Base-by-base conservation (phyloP, 2,888 invertebrate species). In the Ormyrus rosae region DNA sequence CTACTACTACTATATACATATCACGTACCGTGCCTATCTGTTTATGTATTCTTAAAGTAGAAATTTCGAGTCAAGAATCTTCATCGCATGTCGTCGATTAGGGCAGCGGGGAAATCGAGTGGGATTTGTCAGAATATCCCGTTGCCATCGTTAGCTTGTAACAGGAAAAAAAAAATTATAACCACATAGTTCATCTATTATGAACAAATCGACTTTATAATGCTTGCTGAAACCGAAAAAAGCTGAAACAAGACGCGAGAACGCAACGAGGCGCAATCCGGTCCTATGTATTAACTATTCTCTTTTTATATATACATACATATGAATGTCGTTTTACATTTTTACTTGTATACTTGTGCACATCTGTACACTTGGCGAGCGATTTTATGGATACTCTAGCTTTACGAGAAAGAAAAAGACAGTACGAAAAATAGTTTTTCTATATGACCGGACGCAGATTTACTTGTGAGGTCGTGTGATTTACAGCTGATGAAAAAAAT, bases 161-260 rank as follows among this genome's bases (percentile, higher is more conserved):
- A 68, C 11, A 60, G 48, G 45, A 34, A 34, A 34, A 19, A 19
- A 19, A 19, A 34, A 34, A 34, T 34, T 34, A 34, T 34, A 34
- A 34, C 34, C 3, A 34, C 4, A 34, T 34, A 34, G 34, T 34
- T 34, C 34, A 34, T 34, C 34, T 34, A 34, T 34, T 58, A 55
- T 48, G 34, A 63, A 72, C 48, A 19, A 46, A 63, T 53, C 50
- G 34, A 51, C 9, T 13, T 51, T 51, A 51, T 9, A 51, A 13
- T 53, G 45, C 48, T 45, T 63, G 63, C 53, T 50, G 51, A 56
- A 70, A 55, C 7, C 56, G n/a, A 75, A n/a, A n/a, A 19, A 64
- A 75, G n/a, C n/a, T 11, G 53, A 69, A 69, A 53, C 11, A 56
- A 7, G 34, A 69, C 69, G 76, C 69, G 76, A 69, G 56, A 76